phyloP scores from a whole-genome alignment of 2,113 vertebrate species.

The Crypturellus undulatus region DNA sequence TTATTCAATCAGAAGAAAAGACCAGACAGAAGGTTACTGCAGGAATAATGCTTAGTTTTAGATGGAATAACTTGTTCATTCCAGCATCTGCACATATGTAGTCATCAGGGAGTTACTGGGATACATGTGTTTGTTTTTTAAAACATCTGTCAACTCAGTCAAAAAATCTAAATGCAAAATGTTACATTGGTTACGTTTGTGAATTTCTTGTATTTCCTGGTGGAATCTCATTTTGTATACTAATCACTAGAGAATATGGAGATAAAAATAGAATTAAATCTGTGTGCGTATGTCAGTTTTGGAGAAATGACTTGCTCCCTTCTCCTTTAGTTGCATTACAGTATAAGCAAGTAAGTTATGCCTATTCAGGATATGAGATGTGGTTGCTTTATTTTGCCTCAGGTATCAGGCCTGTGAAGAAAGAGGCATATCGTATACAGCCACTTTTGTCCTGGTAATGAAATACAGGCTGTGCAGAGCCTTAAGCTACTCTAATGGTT shows the following conservation, averaged over 20 bases:
- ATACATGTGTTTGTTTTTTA: constrained; percentile 22
- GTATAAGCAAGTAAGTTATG: neutral
- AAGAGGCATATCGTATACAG: neutral
- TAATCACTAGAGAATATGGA: constrained; percentile 1
- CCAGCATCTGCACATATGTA: neutral
- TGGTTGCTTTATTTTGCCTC: neutral
- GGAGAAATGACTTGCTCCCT: neutral
- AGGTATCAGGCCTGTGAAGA: neutral
- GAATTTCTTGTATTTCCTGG: constrained; percentile 19
- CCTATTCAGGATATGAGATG: neutral
- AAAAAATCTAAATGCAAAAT: constrained; percentile 10
- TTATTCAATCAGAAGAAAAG: neutral
- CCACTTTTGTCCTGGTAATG: neutral
- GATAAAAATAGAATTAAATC: neutral
- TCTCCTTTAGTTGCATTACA: neutral
- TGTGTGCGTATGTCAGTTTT: neutral
- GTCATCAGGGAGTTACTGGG: constrained; percentile 30
- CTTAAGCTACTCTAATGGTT: neutral
- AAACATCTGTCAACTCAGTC: constrained; percentile 58
- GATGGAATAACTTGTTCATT: neutral
- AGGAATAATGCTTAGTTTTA: neutral
- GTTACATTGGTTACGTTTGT: neutral
- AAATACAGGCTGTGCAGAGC: neutral
- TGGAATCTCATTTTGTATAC: constrained; percentile 19
- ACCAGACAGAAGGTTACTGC: neutral